Evolutionary conservation across 2,888 invertebrate genomes (phyloP), one percentile per base, ranked within the genome.

Genomic region (Adineta ricciae): DNA sequence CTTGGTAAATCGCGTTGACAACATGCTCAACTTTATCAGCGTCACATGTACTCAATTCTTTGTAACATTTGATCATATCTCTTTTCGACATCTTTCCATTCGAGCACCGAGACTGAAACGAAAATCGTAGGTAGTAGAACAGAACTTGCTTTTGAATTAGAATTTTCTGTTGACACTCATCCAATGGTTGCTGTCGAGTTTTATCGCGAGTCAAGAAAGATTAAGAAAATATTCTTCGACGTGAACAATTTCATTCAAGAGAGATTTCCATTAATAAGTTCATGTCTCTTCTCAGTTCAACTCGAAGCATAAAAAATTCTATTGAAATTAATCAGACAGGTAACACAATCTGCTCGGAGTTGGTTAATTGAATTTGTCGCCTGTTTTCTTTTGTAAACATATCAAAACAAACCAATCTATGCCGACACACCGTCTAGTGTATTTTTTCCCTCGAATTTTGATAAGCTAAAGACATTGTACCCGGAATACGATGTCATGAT

Each of bases 61-160:
- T 78, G n/a, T 78, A 78, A 78, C 78, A 78, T 78, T 11, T 38
- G 14, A 78, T 11, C 78, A 78, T 78, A 78, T 78, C 78, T 41
- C 11, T 41, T 78, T 78, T 78, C 9, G 41, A 41, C 78, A 78
- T 41, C 41, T 41, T 78, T 41, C 78, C 78, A 41, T 78, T 78
- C 11, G 78, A n/a, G 41, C 78, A 78, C 24, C 78, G 41, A 2
- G 38, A 14, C 78, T 64, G n/a, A 78, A 78, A 78, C 24, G 3
- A 41, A 41, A 38, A 41, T 19, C 9, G 4, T n/a, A 5, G 11
- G 2, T 41, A 78, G 16, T 78, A 41, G 7, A 11, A 32, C 1
- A 46, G 46, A 46, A 46, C 8, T 8, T 8, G 46, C 46, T 5
- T 8, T 46, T 46, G 5, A 46, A 46, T 46, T 46, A 46, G 11